Evolutionary conservation across 1,140 invertebrate species (phyloP), one percentile per base, ranked within the genome.

Genomic region (Chrysopa pallens): DNA sequence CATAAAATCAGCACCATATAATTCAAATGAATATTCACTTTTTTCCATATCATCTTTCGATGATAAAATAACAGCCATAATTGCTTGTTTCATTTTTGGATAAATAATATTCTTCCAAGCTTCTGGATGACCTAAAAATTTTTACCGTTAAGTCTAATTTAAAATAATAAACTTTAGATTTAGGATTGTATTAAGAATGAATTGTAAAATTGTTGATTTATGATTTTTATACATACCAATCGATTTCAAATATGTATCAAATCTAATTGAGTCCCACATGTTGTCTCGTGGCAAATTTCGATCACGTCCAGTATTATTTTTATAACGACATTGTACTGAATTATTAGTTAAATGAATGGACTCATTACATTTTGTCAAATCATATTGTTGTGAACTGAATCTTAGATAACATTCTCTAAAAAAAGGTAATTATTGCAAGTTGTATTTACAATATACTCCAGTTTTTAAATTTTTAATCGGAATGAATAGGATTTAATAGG

Each of bases 1-100:
- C 68, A 94, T 81, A 57, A 94, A 94, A 64, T 94, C 91, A 35
- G 88, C 90, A 6, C 89, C 89, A 56, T 90, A 93, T 12, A 94
- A 58, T 59, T 94, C 89, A 61, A 92, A 94, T 47, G 75, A 76
- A 53, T 84, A 85, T 47, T 76, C 78, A 45, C 78, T 69, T 13
- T 74, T 64, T 38, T 83, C 76, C 48, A 91, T 75, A 15, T 69
- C 63, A 45, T 83, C 76, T 54, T 92, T 85, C 27, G 84, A 73
- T 44, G 65, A 69, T 12, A 91, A 59, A 58, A 93, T 75, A 33
- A 85, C 74, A 6, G 79, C 76, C 8, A 87, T 70, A 27, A 95
- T 80, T 15, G 79, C 78, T 50, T 86, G 76, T 45, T 78, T 80
- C 78, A 93, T 91, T 46, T 79, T 82, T 1, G 85, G 81, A 56